A percentile compares a stretch with the other conserved stretches of the same genome.
Evolutionary conservation across 2,888 invertebrate species (phyloP).

Genomic region (Amphipoea oculea): DNA sequence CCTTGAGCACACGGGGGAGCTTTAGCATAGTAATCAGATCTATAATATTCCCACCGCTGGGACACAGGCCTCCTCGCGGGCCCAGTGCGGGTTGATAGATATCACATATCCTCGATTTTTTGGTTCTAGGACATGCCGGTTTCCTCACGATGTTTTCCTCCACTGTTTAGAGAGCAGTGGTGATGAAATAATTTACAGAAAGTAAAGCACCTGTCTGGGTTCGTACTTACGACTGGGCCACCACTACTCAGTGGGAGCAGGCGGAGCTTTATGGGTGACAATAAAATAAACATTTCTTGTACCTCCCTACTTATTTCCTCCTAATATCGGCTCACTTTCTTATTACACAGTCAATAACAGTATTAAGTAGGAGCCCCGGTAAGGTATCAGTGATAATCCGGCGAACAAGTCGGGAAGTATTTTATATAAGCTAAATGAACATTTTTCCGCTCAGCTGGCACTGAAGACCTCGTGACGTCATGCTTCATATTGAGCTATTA

Average conservation of each 20-base stretch:
- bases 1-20: not conserved
- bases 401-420: slow-evolving; percentile 69
- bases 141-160: not conserved
- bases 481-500: slow-evolving; percentile 57
- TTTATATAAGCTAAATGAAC: slow-evolving; percentile 81
- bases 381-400: slow-evolving; percentile 69
- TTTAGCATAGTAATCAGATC: not conserved
- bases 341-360: slow-evolving; percentile 14
- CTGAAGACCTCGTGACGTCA: slow-evolving; percentile 63
- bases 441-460: slow-evolving; percentile 76
- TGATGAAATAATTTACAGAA: not conserved
- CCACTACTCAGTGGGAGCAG: not conserved
- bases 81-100: not conserved
- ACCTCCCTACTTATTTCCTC: not conserved
- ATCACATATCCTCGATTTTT: not conserved
- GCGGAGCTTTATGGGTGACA: not conserved
- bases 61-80: not conserved
- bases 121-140: not conserved
- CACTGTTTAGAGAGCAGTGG: too few species aligned
- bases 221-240: not conserved
- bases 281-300: not conserved
- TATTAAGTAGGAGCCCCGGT: slow-evolving; percentile 14
- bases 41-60: too few species aligned
- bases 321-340: not conserved
- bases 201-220: not conserved